A percentile compares a stretch with the other conserved stretches of the same genome.
phyloP scores from a whole-genome alignment of 2,797 vertebrate genomes.

The Danio aesculapii region DNA sequence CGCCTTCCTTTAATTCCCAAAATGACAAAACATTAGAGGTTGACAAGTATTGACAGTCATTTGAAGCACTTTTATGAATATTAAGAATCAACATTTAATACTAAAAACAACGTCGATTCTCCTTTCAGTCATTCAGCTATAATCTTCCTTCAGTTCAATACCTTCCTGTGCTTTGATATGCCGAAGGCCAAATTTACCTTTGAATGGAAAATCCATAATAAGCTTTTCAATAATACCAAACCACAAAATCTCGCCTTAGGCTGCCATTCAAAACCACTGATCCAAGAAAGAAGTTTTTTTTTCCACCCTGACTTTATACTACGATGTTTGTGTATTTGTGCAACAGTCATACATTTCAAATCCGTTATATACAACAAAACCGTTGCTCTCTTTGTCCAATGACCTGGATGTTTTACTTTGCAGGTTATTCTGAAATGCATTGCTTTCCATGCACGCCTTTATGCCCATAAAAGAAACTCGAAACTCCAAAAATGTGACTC shows the following conservation, averaged over 20 bases:
- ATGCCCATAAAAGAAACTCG: background rate
- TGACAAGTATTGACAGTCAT: background rate
- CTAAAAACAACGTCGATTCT: background rate
- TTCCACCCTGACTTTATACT: constrained; percentile 35
- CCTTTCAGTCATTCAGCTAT: constrained; percentile 1
- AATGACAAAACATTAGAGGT: background rate
- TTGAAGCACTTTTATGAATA: background rate
- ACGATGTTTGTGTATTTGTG: background rate
- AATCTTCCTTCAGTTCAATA: constrained; percentile 44
- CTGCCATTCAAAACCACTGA: constrained; percentile 40
- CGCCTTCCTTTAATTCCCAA: background rate
- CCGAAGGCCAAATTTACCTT: constrained; percentile 24
- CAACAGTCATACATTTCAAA: background rate
- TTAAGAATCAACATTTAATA: background rate
- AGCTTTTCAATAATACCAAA: constrained; percentile 48
- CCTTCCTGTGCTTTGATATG: constrained; percentile 30
- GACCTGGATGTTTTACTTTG: constrained; percentile 12
- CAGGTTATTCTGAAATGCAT: background rate
- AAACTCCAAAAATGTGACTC: background rate
- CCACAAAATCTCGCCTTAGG: constrained; percentile 36
- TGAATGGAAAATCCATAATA: constrained; percentile 48
- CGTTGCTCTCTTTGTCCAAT: background rate
- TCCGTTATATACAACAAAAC: background rate
- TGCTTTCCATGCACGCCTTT: background rate
- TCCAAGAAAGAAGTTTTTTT: constrained; percentile 40